Base-by-base conservation (phyloP, 2,113 vertebrate genomes). In the Protobothrops flavoviridis region DNA sequence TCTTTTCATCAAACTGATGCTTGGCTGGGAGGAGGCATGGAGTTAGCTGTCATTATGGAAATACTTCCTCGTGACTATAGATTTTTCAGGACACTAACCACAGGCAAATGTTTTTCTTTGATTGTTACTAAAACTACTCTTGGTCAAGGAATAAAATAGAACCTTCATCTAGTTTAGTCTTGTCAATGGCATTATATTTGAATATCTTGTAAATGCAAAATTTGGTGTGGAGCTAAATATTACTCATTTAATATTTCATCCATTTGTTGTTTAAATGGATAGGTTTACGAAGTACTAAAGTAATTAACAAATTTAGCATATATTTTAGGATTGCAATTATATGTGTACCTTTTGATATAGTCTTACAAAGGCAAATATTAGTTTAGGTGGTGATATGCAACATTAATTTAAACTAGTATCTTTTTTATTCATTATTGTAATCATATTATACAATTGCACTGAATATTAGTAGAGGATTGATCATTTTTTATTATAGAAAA, bases 401-500 rank as follows among this genome's bases (percentile, higher is more conserved):
- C 61, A 33, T 45, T 85, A 0, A 10, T 86, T 61, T 90, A 85
- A 88, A n/a, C 17, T 89, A 90, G 39, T 81, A 88, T 45, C 87
- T 0, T 50, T 23, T 24, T 61, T 0, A 8, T 87, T 93, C 95
- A 0, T 23, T 64, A 74, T 48, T 95, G 91, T 52, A 87, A 15
- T n/a, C 88, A 57, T 17, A 53, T 64, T 45, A 50, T 57, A 20
- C 48, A 0, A 2, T 56, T 2, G 88, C 86, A 48, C 69, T 93
- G 52, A 39, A 24, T 6, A 33, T 91, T 48, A 53, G n/a, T 39
- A 45, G 0, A 94, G 69, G 56, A 91, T 52, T 57, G n/a, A 94
- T 56, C 74, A 5, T 93, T 92, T 74, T 17, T 4, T 91, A 95
- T 92, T 17, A 91, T 94, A 95, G 88, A n/a, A 95, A 94, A 93